Conservation (phyloP, 2,797 vertebrate genomes). For the Bovichtus diacanthus region DNA sequence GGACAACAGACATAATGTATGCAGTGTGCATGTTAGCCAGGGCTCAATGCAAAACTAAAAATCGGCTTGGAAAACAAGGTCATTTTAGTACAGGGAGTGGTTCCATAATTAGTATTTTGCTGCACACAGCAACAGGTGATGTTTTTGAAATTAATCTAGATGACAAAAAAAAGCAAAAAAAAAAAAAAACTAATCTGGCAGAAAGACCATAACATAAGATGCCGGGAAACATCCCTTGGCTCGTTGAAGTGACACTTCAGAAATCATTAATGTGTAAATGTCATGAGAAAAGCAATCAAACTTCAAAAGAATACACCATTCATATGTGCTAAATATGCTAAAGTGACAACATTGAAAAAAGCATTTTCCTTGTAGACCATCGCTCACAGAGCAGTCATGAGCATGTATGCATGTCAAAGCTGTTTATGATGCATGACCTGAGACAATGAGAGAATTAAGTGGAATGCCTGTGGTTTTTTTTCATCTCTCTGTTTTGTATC, state of each 20-base stretch:
- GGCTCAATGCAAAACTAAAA: not conserved
- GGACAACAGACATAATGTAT: slow-evolving; percentile 1
- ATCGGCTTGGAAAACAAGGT: not conserved
- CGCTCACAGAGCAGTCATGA: not conserved
- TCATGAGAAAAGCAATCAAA: not conserved
- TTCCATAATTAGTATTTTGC: slow-evolving; percentile 10
- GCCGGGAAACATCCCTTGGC: not conserved
- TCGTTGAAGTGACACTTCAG: not conserved
- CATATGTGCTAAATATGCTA: not conserved
- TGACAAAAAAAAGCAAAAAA: no score
- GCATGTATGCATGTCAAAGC: slow-evolving; percentile 30
- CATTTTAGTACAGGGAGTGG: not conserved
- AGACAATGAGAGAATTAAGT: slow-evolving; percentile 15
- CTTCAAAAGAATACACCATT: not conserved
- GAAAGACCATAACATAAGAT: not conserved
- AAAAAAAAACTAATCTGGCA: not conserved
- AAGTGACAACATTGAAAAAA: not conserved
- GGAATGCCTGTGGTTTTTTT: slow-evolving; percentile 1
- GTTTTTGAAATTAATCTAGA: not conserved
- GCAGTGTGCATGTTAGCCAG: not conserved
- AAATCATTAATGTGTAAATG: not conserved
- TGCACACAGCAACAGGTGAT: not conserved
- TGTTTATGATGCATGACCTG: slow-evolving; percentile 10
- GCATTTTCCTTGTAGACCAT: not conserved
- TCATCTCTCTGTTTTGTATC: not conserved